These are phyloP conservation scores for Cerceris ruficornis DNA, from an alignment of 2,888 invertebrate genomes.

Conservation along the genomic window DNA sequence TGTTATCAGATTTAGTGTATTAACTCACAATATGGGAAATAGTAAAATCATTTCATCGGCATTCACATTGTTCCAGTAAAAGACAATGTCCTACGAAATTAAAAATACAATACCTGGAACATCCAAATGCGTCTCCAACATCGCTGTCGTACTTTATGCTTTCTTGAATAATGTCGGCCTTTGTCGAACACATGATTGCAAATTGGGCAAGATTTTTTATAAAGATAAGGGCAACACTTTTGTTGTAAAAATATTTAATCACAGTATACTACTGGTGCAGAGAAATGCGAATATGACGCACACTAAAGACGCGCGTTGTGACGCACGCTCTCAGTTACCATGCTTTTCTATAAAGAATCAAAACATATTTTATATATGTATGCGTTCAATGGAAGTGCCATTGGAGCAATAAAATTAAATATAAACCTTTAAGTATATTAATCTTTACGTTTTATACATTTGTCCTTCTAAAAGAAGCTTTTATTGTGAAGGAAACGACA, in stretches of 20 bases:
- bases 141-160: conserved; percentile 56
- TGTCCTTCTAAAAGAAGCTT: too few species aligned
- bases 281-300: conserved; percentile 24
- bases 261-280: conserved; percentile 19
- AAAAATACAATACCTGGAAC: conserved; percentile 71
- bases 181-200: conserved; percentile 41
- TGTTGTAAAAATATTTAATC: conserved; percentile 16
- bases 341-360: neutral
- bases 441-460: too few species aligned
- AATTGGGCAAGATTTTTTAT: neutral
- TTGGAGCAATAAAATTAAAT: too few species aligned
- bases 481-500: too few species aligned
- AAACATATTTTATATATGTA: too few species aligned
- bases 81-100: neutral
- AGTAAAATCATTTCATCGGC: neutral
- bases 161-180: conserved; percentile 32
- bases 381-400: too few species aligned
- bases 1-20: conserved; percentile 11
- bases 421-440: too few species aligned
- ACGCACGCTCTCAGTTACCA: conserved; percentile 21
- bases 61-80: conserved; percentile 13
- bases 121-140: conserved; percentile 78
- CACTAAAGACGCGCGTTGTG: conserved; percentile 15
- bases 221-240: conserved; percentile 1
- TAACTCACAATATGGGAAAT: conserved; percentile 14